phyloP scores from a whole-genome alignment of 2,888 invertebrate species.

The Tipula confusa region DNA sequence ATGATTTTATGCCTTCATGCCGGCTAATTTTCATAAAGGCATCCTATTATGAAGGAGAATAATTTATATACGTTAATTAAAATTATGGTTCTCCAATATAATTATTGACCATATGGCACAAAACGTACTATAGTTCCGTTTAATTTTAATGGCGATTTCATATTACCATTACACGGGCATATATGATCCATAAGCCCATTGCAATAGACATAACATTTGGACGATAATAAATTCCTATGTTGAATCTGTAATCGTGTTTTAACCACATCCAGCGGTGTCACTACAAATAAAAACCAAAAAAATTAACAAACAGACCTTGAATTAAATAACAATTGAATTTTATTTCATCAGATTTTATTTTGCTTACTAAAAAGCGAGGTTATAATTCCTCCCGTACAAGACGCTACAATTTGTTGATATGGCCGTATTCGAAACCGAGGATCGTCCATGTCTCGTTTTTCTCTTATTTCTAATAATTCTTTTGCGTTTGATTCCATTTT shows the following conservation, averaged over 20 bases:
- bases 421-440: slow-evolving; percentile 62
- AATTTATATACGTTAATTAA: background rate
- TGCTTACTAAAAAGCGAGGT: slow-evolving; percentile 81
- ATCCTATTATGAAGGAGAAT: slow-evolving; percentile 61
- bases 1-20: slow-evolving; percentile 79
- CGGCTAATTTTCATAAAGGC: slow-evolving; percentile 89
- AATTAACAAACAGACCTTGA: background rate
- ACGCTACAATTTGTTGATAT: slow-evolving; percentile 47
- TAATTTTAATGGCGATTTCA: slow-evolving; percentile 49
- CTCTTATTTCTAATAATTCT: background rate
- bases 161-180: slow-evolving; percentile 69
- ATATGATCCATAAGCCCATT: slow-evolving; percentile 99
- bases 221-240: slow-evolving; percentile 72
- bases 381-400: slow-evolving; percentile 73
- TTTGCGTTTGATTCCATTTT: background rate
- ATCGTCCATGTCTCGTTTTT: slow-evolving; percentile 54
- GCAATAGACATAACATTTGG: slow-evolving; percentile 91
- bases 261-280: slow-evolving; percentile 98
- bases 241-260: slow-evolving; percentile 96
- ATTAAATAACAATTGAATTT: background rate
- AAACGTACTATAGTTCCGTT: slow-evolving; percentile 67
- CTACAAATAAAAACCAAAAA: slow-evolving; percentile 51
- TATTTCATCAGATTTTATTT: background rate
- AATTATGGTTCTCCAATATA: background rate
- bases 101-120: background rate